Conservation (phyloP, 92 coral and sea anemone genomes). For the Palythoa heliodiscus region DNA sequence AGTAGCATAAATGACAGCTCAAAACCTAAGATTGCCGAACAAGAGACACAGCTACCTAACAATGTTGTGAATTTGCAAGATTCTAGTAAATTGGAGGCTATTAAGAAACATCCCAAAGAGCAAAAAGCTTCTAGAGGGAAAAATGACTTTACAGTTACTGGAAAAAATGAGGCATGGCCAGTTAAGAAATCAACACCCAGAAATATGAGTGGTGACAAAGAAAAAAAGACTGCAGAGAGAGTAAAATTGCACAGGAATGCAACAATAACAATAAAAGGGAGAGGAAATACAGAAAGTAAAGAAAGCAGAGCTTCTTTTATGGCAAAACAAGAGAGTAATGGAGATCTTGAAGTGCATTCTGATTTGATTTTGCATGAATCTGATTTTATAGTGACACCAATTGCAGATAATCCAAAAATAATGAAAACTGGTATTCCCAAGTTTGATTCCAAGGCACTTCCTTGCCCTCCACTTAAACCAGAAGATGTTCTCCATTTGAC, state of each 20-base stretch:
- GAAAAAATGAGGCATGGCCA: slow-evolving; percentile 24
- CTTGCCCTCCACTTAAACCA: slow-evolving; percentile 83
- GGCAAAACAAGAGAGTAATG: slow-evolving; percentile 15
- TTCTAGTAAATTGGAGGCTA: slow-evolving; percentile 32
- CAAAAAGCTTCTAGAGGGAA: slow-evolving; percentile 22
- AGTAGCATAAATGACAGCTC: background rate
- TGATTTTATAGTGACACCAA: slow-evolving; percentile 88
- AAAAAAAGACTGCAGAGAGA: slow-evolving; percentile 24
- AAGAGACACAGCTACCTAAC: background rate
- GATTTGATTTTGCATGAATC: slow-evolving; percentile 83
- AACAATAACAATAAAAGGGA: slow-evolving; percentile 25
- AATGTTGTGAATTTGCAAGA: background rate
- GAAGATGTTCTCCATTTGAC: slow-evolving; percentile 74
- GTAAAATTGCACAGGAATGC: slow-evolving; percentile 22
- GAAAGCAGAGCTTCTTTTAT: slow-evolving; percentile 18
- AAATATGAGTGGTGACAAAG: background rate
- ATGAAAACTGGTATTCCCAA: slow-evolving; percentile 80
- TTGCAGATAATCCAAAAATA: slow-evolving; percentile 88
- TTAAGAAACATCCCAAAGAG: slow-evolving; percentile 4
- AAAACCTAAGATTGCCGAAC: slow-evolving; percentile 23
- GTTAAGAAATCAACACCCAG: background rate
- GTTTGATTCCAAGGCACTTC: slow-evolving; percentile 90
- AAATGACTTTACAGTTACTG: background rate
- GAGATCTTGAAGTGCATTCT: slow-evolving; percentile 24
- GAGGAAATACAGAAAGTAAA: slow-evolving; percentile 24